A percentile compares a stretch with the other conserved stretches of the same genome.
These are phyloP conservation scores for Pollenia labialis DNA, from an alignment of 2,888 invertebrate species.

Conservation along the genomic window DNA sequence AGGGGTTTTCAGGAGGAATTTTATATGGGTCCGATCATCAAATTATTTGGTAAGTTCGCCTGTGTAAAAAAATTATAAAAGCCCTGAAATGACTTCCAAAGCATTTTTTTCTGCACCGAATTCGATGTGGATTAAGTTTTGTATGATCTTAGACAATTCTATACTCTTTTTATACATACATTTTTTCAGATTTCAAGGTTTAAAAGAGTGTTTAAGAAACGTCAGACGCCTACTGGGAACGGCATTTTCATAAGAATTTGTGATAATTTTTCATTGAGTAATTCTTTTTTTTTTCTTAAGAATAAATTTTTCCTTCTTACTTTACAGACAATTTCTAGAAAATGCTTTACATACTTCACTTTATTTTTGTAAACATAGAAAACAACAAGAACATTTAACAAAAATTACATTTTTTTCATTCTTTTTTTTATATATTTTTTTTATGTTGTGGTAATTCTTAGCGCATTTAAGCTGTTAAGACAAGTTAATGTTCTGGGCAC, in stretches of 20 bases:
- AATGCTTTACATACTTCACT: slow-evolving; percentile 31
- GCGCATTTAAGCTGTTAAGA: slow-evolving; percentile 8
- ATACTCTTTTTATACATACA: neutral
- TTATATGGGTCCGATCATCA: no score
- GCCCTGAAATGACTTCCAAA: no score
- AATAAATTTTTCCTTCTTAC: neutral
- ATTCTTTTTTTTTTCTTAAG: neutral
- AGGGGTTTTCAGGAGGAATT: no score
- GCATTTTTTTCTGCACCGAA: no score
- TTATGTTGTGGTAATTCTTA: neutral
- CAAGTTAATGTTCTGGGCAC: slow-evolving; percentile 66
- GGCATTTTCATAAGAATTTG: neutral
- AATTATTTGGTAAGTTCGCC: no score
- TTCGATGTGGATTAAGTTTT: no score
- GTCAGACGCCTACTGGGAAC: slow-evolving; percentile 17
- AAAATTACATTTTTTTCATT: slow-evolving; percentile 5
- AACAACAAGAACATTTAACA: slow-evolving; percentile 14
- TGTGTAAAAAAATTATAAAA: no score
- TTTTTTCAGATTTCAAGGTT: neutral
- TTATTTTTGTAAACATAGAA: neutral
- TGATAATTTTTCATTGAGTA: slow-evolving; percentile 13
- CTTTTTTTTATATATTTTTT: neutral
- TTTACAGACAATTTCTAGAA: neutral
- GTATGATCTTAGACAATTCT: no score
- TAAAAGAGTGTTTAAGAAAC: no score